Conservation (phyloP, 2,888 invertebrate species). For the Imbricaverruca yamaguchii region DNA sequence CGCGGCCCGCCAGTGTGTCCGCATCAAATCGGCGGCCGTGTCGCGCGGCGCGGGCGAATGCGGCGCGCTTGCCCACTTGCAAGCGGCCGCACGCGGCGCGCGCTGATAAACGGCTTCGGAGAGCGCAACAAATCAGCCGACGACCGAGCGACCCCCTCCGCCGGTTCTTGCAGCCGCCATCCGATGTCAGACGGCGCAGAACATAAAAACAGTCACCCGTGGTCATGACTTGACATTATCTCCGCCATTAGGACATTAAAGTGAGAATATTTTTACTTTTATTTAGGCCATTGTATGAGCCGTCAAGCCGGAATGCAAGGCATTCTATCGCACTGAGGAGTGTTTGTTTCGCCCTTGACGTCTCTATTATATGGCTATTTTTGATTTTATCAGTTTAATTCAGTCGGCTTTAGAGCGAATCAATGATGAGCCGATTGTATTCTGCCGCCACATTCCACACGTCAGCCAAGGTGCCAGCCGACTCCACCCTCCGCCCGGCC, state of each 20-base stretch:
- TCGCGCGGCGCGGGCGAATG: not conserved
- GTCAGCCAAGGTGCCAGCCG: not conserved
- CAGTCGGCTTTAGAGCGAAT: conserved; percentile 15
- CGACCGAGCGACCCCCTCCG: not conserved
- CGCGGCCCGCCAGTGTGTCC: not conserved
- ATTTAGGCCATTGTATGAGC: not conserved
- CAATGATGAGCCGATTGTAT: conserved; percentile 18
- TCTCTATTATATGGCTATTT: conserved; percentile 20
- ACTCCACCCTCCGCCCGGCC: not conserved
- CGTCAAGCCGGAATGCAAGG: conserved; percentile 9
- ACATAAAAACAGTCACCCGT: conserved; percentile 17
- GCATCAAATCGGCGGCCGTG: not conserved
- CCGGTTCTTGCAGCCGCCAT: not conserved
- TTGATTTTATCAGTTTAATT: conserved; percentile 20
- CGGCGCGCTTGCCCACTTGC: not conserved
- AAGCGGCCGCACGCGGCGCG: not conserved
- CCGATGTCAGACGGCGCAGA: not conserved
- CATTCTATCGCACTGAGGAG: conserved; percentile 12
- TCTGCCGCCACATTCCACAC: not conserved
- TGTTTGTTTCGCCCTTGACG: conserved; percentile 22
- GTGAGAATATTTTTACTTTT: conserved; percentile 21
- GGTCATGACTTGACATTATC: conserved; percentile 20
- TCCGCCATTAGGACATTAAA: conserved; percentile 19
- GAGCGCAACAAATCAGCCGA: not conserved
- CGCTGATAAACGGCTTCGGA: not conserved